Evolutionary conservation across 2,888 invertebrate genomes (phyloP).

Genomic region (Scaptomyza caliginosa): DNA sequence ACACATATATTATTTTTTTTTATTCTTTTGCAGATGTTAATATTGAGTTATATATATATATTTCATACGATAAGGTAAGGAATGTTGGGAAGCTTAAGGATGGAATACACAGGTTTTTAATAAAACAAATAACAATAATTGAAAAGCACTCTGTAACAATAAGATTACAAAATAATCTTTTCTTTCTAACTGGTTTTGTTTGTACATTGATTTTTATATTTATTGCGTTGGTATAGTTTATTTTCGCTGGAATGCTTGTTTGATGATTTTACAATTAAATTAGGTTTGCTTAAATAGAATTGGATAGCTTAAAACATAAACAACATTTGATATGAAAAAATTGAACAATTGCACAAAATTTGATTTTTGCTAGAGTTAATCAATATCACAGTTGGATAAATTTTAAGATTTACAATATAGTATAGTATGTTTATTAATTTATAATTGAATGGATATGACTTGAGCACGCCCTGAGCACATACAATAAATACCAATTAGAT

Average conservation of each 20-base stretch:
- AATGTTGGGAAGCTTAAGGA: conserved; percentile 15
- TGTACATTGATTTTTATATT: conserved; percentile 20
- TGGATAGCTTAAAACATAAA: conserved; percentile 8
- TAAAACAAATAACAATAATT: neutral
- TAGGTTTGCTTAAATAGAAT: neutral
- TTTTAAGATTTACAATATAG: conserved; percentile 19
- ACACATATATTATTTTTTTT: neutral
- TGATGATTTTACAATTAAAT: neutral
- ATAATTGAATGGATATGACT: conserved; percentile 38
- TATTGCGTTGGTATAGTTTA: conserved; percentile 40
- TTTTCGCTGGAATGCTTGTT: neutral
- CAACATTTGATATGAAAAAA: conserved; percentile 6
- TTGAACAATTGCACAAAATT: conserved; percentile 38
- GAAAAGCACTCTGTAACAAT: conserved; percentile 1
- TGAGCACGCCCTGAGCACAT: conserved; percentile 44
- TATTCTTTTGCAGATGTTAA: neutral
- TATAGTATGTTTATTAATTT: conserved; percentile 6
- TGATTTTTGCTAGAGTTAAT: conserved; percentile 43
- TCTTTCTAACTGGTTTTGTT: conserved; percentile 45
- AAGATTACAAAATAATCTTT: conserved; percentile 13
- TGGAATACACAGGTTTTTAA: conserved; percentile 7
- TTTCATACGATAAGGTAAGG: conserved; percentile 6
- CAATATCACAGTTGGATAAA: conserved; percentile 49
- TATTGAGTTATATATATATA: neutral
- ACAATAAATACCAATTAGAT: conserved; percentile 31